Evolutionary conservation across 2,113 vertebrate genomes (phyloP).

Genomic region (Caretta caretta): DNA sequence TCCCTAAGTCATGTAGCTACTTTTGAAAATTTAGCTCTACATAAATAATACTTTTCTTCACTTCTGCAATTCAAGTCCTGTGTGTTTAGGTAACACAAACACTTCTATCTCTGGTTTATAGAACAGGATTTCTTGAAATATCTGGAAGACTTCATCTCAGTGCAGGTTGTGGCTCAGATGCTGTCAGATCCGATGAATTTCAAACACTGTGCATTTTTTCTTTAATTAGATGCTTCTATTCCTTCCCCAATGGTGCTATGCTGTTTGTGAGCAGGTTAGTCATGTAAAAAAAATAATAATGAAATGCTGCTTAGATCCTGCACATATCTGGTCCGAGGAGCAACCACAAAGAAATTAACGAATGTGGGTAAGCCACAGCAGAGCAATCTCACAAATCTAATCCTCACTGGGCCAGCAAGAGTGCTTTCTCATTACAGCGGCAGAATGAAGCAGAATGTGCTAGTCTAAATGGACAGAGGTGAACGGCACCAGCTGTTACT

Average conservation of each 20-base stretch:
- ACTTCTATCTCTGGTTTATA: background rate
- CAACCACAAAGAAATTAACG: background rate
- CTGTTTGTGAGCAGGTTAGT: background rate
- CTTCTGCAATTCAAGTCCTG: background rate
- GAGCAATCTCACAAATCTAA: background rate
- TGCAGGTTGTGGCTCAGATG: background rate
- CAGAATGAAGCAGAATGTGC: background rate
- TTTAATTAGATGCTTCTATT: background rate
- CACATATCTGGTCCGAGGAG: background rate
- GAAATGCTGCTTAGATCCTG: background rate
- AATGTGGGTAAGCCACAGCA: background rate
- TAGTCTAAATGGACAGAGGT: background rate
- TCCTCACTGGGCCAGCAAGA: background rate
- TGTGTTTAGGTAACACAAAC: background rate
- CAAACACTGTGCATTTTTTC: background rate
- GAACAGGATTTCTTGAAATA: background rate
- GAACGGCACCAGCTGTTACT: background rate
- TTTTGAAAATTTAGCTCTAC: background rate
- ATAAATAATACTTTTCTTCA: background rate
- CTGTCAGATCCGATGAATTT: background rate
- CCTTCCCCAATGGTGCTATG: background rate
- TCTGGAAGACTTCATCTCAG: background rate
- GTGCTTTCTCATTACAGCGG: background rate
- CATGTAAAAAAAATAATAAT: background rate
- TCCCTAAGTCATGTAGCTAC: background rate